phyloP scores from a whole-genome alignment of 2,888 invertebrate species.

The Lepidocyrtinus sp. region DNA sequence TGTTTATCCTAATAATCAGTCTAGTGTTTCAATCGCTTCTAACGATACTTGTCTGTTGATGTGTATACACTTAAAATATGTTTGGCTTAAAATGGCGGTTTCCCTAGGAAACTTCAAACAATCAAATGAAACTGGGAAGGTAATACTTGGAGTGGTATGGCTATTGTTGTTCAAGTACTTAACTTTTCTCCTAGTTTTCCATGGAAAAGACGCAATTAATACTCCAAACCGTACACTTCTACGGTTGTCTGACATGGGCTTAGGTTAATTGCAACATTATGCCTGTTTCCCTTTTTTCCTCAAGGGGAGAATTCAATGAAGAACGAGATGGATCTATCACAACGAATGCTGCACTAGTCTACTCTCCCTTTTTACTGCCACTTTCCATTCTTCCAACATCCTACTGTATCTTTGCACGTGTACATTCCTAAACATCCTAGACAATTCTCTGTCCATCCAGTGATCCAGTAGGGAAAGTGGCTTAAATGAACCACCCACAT shows the following conservation, averaged over 20 bases:
- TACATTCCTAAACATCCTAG: constrained; percentile 3
- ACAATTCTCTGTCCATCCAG: constrained; percentile 15
- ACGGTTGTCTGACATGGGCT: constrained; percentile 66
- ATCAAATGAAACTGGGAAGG: background rate
- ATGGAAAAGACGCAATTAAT: constrained; percentile 65
- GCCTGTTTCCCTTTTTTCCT: constrained; percentile 37
- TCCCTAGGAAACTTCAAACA: background rate
- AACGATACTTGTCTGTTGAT: constrained; percentile 6
- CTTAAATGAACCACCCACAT: background rate
- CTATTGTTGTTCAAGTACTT: constrained; percentile 60
- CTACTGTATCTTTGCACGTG: background rate
- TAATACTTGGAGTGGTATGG: background rate
- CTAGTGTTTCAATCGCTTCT: constrained; percentile 10
- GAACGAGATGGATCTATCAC: too few relatives aligned
- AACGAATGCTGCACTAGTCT: background rate
- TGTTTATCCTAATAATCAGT: constrained; percentile 1
- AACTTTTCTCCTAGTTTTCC: constrained; percentile 34
- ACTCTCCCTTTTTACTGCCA: constrained; percentile 8
- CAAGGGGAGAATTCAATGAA: constrained; percentile 14
- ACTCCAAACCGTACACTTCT: constrained; percentile 49
- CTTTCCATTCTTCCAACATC: constrained; percentile 3
- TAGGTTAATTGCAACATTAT: constrained; percentile 68
- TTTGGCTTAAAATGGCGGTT: background rate
- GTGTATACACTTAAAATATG: constrained; percentile 14
- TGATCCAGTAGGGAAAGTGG: background rate